A percentile compares a stretch with the other conserved stretches of the same genome.
Conservation (phyloP, 2,888 invertebrate genomes). For the Eutolmus rufibarbis region DNA sequence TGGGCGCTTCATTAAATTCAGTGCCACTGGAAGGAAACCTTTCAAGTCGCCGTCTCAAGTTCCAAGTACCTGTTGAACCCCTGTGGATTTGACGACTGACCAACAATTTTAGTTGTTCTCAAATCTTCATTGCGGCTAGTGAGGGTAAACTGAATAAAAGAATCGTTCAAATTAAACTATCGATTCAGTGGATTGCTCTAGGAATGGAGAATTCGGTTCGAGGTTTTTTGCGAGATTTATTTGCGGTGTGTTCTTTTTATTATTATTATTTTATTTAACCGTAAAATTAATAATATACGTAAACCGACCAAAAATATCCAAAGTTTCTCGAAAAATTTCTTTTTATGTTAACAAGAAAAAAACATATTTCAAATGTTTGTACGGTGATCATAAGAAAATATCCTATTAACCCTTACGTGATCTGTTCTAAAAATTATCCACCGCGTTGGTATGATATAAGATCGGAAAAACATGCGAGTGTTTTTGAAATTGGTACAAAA, state of each 20-base stretch:
- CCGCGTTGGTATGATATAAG: too few species aligned
- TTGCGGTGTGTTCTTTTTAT: constrained; percentile 58
- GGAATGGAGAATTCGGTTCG: constrained; percentile 54
- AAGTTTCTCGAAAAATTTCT: too few species aligned
- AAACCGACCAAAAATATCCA: too few species aligned
- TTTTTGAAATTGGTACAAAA: too few species aligned
- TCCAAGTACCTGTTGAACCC: constrained; percentile 2
- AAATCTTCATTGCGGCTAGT: neutral
- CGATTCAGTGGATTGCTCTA: neutral
- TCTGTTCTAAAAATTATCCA: too few species aligned
- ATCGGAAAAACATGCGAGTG: too few species aligned
- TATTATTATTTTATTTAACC: neutral
- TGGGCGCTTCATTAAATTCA: neutral
- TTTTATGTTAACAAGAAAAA: too few species aligned
- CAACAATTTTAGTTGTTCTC: neutral
- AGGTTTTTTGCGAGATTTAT: constrained; percentile 59
- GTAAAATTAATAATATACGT: neutral
- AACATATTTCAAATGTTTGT: too few species aligned
- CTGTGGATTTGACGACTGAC: neutral
- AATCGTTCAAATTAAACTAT: neutral
- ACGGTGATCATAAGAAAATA: too few species aligned
- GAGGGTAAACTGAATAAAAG: neutral
- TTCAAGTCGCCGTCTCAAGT: neutral
- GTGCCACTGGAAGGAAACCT: neutral
- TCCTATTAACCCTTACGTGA: too few species aligned